Evolutionary conservation across 2,113 vertebrate genomes (phyloP).

Genomic region (Cepphus grylle): DNA sequence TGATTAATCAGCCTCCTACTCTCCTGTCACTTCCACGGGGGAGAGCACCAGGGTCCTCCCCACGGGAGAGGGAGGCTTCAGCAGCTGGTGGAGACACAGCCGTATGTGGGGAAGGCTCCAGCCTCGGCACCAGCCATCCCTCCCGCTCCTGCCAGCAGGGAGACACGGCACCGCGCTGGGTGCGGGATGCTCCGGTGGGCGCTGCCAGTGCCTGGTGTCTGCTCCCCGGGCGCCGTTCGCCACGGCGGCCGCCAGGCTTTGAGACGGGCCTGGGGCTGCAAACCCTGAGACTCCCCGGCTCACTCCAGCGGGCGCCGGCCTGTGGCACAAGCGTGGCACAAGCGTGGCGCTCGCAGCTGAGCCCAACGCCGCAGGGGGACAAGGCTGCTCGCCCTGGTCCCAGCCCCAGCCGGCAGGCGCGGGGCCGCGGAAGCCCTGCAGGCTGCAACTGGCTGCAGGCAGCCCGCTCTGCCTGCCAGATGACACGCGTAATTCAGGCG

Average conservation of each 20-base stretch:
- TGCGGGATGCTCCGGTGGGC: rapidly evolving
- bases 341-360: rapidly evolving
- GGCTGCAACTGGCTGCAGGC: background rate
- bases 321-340: no score
- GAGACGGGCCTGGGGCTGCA: background rate
- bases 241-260: background rate
- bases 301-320: rapidly evolving
- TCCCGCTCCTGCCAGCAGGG: background rate
- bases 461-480: background rate
- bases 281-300: rapidly evolving
- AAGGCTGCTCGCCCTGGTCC: background rate
- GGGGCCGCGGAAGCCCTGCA: background rate
- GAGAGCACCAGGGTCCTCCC: rapidly evolving
- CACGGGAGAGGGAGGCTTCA: background rate
- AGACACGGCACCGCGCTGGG: rapidly evolving
- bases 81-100: rapidly evolving
- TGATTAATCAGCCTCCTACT: background rate
- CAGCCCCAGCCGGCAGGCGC: rapidly evolving
- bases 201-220: rapidly evolving
- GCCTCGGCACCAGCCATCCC: background rate
- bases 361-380: rapidly evolving
- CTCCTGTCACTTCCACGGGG: background rate
- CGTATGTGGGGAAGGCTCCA: background rate
- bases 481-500: background rate
- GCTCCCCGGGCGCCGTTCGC: rapidly evolving